phyloP scores from a whole-genome alignment of 2,888 invertebrate genomes.

The Conomelus anceps region DNA sequence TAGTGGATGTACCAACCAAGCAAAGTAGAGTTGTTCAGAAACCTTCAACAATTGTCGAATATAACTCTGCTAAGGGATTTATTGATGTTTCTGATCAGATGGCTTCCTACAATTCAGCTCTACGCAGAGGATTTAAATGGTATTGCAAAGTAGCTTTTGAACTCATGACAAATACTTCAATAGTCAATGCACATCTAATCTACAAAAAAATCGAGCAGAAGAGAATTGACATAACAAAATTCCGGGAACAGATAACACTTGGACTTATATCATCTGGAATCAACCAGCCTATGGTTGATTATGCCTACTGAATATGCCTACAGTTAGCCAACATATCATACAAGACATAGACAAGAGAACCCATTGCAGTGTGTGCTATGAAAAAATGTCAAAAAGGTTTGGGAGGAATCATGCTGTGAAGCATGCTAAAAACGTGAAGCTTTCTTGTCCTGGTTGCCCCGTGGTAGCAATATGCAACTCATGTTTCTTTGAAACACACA shows the following conservation, averaged over 20 bases:
- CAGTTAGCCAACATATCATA: not conserved
- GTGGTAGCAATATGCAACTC: no score
- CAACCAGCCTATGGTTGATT: not conserved
- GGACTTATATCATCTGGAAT: not conserved
- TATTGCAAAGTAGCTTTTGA: not conserved
- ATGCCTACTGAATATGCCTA: not conserved
- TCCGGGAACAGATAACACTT: not conserved
- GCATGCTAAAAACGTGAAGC: no score
- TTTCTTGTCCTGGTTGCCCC: no score
- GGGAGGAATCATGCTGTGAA: no score
- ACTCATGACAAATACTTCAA: not conserved
- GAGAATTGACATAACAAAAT: not conserved
- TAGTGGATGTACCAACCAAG: not conserved
- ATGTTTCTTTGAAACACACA: no score
- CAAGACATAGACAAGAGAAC: not conserved
- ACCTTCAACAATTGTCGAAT: slow-evolving; percentile 19
- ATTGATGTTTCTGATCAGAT: slow-evolving; percentile 14
- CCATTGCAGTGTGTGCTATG: no score
- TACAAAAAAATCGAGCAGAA: not conserved
- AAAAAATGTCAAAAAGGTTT: no score
- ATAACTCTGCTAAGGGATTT: slow-evolving; percentile 1
- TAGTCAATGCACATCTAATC: no score
- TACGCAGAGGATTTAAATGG: no score
- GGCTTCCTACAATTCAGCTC: not conserved
- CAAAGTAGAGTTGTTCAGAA: slow-evolving; percentile 17